phyloP scores from a whole-genome alignment of 2,888 invertebrate genomes.

The Crematogaster levior region DNA sequence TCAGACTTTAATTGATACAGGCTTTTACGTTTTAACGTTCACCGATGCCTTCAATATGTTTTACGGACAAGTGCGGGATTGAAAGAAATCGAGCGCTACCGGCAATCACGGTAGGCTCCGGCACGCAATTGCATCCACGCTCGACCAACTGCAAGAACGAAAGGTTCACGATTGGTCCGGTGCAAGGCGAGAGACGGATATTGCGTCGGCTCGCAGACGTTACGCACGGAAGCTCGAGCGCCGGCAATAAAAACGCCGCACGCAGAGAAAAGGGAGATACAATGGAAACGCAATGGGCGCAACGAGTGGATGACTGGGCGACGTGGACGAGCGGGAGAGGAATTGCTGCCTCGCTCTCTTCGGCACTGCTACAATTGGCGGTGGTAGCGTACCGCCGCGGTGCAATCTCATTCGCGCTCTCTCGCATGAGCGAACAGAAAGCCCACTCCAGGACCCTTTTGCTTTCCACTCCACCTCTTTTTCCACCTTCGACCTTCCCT shows the following conservation, averaged over 20 bases:
- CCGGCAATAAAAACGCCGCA: conserved; percentile 75
- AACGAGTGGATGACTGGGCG: conserved; percentile 74
- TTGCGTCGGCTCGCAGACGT: conserved; percentile 66
- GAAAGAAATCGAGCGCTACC: conserved; percentile 22
- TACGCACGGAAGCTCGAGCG: conserved; percentile 62
- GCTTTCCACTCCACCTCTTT: conserved; percentile 67
- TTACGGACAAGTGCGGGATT: not conserved
- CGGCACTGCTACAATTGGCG: conserved; percentile 70
- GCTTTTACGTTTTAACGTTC: conserved; percentile 30
- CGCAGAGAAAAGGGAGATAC: conserved; percentile 72
- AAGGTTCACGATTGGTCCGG: conserved; percentile 58
- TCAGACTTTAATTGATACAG: not conserved
- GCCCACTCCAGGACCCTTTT: conserved; percentile 62
- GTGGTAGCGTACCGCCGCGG: conserved; percentile 68
- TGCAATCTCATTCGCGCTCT: conserved; percentile 82
- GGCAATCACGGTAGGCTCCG: conserved; percentile 35
- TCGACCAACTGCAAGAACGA: conserved; percentile 65
- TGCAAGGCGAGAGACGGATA: conserved; percentile 66
- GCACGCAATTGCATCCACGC: conserved; percentile 64
- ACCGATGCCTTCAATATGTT: conserved; percentile 4
- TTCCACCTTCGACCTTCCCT: conserved; percentile 53
- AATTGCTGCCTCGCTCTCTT: conserved; percentile 59
- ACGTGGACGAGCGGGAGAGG: conserved; percentile 58
- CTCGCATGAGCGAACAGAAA: conserved; percentile 77
- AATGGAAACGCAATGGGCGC: conserved; percentile 78